Evolutionary conservation across 2,113 vertebrate genomes (phyloP).

Genomic region (Limnothrissa miodon): DNA sequence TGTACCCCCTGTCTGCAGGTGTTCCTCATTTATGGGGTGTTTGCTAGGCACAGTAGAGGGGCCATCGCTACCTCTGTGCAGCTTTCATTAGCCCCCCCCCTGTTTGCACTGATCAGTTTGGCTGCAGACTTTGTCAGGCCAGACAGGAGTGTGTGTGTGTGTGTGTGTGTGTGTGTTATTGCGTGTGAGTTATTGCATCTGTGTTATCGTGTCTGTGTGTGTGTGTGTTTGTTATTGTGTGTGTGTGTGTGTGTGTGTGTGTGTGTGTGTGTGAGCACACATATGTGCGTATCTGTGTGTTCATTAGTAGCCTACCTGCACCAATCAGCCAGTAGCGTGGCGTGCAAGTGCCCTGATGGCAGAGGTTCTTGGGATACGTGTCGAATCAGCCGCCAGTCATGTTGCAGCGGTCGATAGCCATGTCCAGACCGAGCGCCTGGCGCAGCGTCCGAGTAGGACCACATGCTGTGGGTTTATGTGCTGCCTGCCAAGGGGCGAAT

Average conservation of each 20-base stretch:
- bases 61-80: slow-evolving; percentile 49
- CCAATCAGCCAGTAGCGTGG: neutral
- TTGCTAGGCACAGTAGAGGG: slow-evolving; percentile 61
- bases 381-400: slow-evolving; percentile 7
- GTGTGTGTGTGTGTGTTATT: neutral
- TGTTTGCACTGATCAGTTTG: slow-evolving; percentile 53
- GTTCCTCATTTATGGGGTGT: slow-evolving; percentile 66
- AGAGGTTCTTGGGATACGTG: neutral
- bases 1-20: slow-evolving; percentile 49
- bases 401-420: neutral
- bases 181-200: neutral
- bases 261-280: neutral
- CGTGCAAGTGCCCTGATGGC: neutral
- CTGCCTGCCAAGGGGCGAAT: slow-evolving; percentile 46
- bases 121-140: neutral
- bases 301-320: neutral
- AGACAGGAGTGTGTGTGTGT: neutral
- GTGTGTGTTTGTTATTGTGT: neutral
- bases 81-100: slow-evolving; percentile 61
- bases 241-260: neutral
- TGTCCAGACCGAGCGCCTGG: no score
- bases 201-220: neutral
- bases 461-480: slow-evolving; percentile 48
- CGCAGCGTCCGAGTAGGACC: slow-evolving; percentile 34
- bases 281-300: neutral